These are phyloP conservation scores for Sthenelais limicola DNA, from an alignment of 2,888 invertebrate species.

Conservation along the genomic window DNA sequence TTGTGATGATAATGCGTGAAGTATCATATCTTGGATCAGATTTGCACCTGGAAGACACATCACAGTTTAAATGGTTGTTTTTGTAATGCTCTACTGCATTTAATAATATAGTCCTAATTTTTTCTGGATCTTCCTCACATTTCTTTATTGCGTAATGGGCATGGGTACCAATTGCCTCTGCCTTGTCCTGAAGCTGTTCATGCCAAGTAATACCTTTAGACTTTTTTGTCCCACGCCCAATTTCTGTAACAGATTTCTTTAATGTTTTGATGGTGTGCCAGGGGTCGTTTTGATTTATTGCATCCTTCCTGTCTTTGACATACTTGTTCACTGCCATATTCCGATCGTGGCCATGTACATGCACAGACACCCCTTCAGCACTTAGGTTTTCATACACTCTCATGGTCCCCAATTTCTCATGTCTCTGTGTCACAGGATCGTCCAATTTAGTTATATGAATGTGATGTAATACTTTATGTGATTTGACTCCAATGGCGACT, in stretches of 20 bases:
- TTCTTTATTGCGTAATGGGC: neutral
- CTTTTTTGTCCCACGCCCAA: neutral
- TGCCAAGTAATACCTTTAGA: neutral
- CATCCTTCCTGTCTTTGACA: neutral
- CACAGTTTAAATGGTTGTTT: neutral
- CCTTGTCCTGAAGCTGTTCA: neutral
- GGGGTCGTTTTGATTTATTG: neutral
- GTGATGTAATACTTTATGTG: neutral
- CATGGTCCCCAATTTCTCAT: neutral
- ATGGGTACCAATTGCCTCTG: neutral
- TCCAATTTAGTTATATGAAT: neutral
- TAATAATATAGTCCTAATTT: neutral
- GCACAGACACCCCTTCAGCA: neutral
- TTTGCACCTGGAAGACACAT: neutral
- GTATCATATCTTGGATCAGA: neutral
- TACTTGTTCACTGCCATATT: neutral
- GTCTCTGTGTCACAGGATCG: neutral
- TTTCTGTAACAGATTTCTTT: neutral
- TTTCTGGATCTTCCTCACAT: neutral
- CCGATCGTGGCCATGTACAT: neutral
- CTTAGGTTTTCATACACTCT: neutral
- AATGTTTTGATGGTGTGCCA: neutral
- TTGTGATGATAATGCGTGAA: neutral
- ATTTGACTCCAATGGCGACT: neutral
- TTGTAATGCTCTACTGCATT: neutral